Percentiles rank a stretch among this genome's conserved stretches.
These are phyloP conservation scores for Protobothrops flavoviridis DNA, from an alignment of 2,113 vertebrate genomes.

Conservation along the genomic window DNA sequence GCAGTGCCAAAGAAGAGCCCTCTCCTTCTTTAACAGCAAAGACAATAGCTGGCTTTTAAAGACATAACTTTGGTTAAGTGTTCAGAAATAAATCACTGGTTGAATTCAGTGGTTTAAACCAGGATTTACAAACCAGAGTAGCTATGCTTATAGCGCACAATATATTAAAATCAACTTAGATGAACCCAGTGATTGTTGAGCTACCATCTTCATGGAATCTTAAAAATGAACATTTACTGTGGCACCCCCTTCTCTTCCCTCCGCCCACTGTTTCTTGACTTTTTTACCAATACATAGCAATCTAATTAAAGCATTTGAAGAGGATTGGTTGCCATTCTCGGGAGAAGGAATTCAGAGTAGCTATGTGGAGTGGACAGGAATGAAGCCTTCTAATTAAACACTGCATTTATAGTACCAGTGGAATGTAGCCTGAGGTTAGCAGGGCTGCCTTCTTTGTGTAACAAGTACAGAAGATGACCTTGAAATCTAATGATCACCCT, in stretches of 20 bases:
- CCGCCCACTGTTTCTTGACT: constrained; percentile 13
- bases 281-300: constrained; percentile 34
- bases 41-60: not conserved
- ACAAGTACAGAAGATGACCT: constrained; percentile 12
- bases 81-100: not conserved
- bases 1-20: not conserved
- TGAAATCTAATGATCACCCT: constrained; percentile 24
- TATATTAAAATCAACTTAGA: not conserved
- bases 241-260: not conserved
- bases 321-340: not conserved
- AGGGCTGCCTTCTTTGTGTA: constrained; percentile 30
- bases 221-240: not conserved
- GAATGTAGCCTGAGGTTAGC: constrained; percentile 50
- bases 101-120: not conserved
- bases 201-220: not conserved
- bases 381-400: constrained; percentile 35
- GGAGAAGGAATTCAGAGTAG: constrained; percentile 35
- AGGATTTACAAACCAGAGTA: not conserved
- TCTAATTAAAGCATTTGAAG: constrained; percentile 23
- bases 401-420: constrained; percentile 45
- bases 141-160: not conserved
- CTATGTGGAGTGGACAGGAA: constrained; percentile 24
- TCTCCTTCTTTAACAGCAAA: not conserved
- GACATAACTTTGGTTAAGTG: not conserved
- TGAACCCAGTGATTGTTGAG: not conserved